Base-by-base conservation (phyloP, 53 echinoderm and acorn worm genomes). In the Holothuria leucospilota region DNA sequence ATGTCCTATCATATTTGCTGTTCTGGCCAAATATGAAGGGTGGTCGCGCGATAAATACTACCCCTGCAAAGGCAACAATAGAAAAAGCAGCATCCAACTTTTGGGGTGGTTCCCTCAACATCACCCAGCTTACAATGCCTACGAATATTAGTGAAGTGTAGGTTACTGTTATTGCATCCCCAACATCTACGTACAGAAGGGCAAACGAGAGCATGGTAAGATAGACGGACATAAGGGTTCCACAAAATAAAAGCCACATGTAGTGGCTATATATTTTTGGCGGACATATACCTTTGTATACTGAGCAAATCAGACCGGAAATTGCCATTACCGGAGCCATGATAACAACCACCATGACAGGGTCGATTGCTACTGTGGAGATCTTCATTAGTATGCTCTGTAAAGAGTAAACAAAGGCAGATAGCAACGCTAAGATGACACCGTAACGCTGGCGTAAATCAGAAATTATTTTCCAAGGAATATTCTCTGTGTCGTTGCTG, bases 111-210 rank as follows among this genome's bases (percentile, higher is more conserved):
- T 75, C 75, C 20, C 28, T 51, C 21, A 75, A 27, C 25, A 75
- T 53, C 3, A 75, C 20, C 75, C 75, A 49, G 52, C 75, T 75
- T 1, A 51, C 51, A 20, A 75, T 29, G 41, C 75, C 75, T 8
- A 75, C 51, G 8, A 75, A 75, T 15, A 75, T 51, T 26, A 75
- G 75, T 21, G 75, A 75, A 10, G 75, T 38, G 20, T 75, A 75
- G 13, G 27, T 75, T 8, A 75, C 52, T 49, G 75, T 52, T 24
- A 75, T n/a, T 26, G 75, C 51, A 9, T 75, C 75, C 39, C 51
- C 75, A 4, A 75, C 75, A 27, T 75, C 49, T 8, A 52, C 24
- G 20, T 51, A 51, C 6, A 21, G 4, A 23, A 75, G 23, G 5
- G 75, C 49, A 49, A 75, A 52, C 5, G 51, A 51, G 15, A 75